phyloP scores from a whole-genome alignment of 2,797 vertebrate genomes.

The Helicolenus hilgendorfi region DNA sequence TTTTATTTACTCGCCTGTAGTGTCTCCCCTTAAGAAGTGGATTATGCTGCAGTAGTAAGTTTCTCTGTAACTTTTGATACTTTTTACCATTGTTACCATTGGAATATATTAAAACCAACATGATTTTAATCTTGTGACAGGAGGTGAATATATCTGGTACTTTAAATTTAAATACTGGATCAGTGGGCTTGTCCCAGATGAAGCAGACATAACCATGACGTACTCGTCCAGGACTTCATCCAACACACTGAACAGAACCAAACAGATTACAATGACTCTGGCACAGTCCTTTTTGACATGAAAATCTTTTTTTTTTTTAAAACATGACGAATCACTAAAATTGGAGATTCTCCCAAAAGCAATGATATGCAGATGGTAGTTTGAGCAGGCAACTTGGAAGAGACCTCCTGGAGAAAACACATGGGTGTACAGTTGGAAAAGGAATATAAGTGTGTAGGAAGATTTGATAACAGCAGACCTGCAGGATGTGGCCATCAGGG shows the following conservation, averaged over 20 bases:
- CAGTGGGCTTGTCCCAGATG: not conserved
- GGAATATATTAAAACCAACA: not conserved
- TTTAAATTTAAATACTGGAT: not conserved
- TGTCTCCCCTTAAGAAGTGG: too few relatives aligned
- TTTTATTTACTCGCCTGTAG: too few relatives aligned
- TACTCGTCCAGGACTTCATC: not conserved
- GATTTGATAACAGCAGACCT: conserved; percentile 71
- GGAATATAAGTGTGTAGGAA: conserved; percentile 1
- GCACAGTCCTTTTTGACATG: not conserved
- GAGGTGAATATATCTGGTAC: not conserved
- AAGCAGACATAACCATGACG: not conserved
- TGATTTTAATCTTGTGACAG: not conserved
- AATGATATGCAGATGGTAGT: not conserved
- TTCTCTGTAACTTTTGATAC: not conserved
- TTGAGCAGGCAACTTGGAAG: conserved; percentile 7
- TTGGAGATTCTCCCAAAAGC: conserved; percentile 10
- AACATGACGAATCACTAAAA: conserved; percentile 5
- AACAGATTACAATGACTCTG: not conserved
- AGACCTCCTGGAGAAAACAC: conserved; percentile 7
- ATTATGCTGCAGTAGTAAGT: too few relatives aligned
- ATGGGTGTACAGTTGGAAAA: conserved; percentile 17
- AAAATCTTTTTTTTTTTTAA: not conserved
- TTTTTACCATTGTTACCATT: not conserved
- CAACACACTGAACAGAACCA: not conserved
- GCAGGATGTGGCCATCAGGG: conserved; percentile 87